phyloP scores from a whole-genome alignment of 1,140 invertebrate species.

The Triops longicaudatus region DNA sequence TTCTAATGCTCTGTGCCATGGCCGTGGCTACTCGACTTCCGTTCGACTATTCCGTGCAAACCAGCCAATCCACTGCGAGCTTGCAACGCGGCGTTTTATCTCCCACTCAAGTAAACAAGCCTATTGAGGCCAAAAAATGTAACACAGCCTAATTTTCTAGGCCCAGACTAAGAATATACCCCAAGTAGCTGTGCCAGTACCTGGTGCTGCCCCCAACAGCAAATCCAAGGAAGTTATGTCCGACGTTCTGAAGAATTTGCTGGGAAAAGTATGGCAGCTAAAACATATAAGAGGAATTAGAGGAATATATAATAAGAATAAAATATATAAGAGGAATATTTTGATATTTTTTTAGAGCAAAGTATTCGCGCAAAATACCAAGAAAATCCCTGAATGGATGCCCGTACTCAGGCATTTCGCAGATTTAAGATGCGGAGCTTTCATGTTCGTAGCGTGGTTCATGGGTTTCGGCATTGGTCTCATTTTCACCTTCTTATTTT shows the following conservation, averaged over 20 bases:
- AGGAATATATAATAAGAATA: too few relatives aligned
- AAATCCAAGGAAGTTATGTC: constrained; percentile 24
- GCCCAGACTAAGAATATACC: not conserved
- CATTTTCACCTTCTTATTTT: constrained; percentile 98
- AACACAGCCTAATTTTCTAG: not conserved
- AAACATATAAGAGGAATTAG: too few relatives aligned
- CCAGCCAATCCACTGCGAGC: not conserved
- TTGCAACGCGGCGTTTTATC: not conserved
- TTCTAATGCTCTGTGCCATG: constrained; percentile 87
- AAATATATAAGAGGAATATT: too few relatives aligned
- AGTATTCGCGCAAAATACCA: constrained; percentile 86
- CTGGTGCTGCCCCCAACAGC: constrained; percentile 7
- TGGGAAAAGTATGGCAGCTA: constrained; percentile 21
- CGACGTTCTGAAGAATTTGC: constrained; percentile 26
- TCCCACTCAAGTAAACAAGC: not conserved
- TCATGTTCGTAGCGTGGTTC: constrained; percentile 94
- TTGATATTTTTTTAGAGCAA: constrained; percentile 55
- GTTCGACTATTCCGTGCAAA: constrained; percentile 39
- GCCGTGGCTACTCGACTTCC: constrained; percentile 78
- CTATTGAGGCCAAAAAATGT: too few relatives aligned
- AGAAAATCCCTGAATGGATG: constrained; percentile 85
- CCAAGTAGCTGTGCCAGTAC: not conserved
- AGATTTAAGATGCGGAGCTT: constrained; percentile 81
- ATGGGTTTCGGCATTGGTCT: constrained; percentile 99
- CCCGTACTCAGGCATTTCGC: constrained; percentile 82